Percentiles rank a stretch among this genome's conserved stretches.
These are phyloP conservation scores for Okamejei kenojei DNA, from an alignment of 2,797 vertebrate species.

Conservation along the genomic window DNA sequence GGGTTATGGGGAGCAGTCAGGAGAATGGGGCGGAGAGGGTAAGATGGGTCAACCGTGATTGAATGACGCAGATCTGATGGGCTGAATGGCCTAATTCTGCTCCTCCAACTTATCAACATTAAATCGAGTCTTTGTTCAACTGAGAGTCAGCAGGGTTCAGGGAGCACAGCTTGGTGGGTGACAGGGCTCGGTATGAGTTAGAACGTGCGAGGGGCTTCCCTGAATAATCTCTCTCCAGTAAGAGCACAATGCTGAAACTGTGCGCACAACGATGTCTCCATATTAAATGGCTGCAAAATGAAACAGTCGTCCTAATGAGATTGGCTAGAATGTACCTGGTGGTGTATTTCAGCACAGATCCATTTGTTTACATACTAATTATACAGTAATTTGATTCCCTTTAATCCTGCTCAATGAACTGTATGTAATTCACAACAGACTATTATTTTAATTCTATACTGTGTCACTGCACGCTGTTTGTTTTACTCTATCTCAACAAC, in stretches of 20 bases:
- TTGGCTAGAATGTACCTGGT: not conserved
- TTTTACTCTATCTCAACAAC: not conserved
- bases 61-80: no score
- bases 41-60: no score
- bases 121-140: not conserved
- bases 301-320: not conserved
- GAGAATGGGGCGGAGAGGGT: no score
- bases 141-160: not conserved
- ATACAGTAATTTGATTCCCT: not conserved
- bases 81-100: no score
- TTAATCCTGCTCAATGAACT: not conserved
- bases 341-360: not conserved
- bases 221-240: no score
- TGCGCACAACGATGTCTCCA: not conserved
- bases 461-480: not conserved
- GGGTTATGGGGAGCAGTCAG: no score
- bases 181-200: not conserved
- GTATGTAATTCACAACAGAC: not conserved
- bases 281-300: not conserved
- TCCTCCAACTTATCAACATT: no score
- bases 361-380: not conserved
- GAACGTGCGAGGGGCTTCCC: no score
- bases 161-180: not conserved
- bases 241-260: not conserved
- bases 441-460: conserved; percentile 9